Base-by-base conservation (phyloP, 2,888 invertebrate species). In the Lomographa bimaculata region DNA sequence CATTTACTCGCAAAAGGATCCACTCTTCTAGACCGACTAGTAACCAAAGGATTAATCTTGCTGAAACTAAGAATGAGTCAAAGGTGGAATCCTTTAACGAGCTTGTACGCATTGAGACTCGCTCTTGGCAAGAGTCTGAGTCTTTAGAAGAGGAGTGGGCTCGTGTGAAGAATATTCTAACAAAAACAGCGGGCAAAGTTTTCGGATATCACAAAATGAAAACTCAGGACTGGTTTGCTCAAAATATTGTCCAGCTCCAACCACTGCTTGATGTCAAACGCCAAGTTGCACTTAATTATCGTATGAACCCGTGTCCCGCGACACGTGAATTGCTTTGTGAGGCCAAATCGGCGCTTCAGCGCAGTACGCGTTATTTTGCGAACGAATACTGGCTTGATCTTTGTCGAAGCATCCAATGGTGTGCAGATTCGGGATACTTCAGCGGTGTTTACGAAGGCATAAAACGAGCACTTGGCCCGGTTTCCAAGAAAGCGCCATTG, bases 391-490 rank as follows among this genome's bases (percentile, higher is more conserved):
- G 24, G 17, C 2, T 17, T 8, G 6, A 37, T 1, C 29, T 37
- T 11, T 29, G 37, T 6, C 10, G 7, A 2, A 21, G 11, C 10
- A 36, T 36, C 4, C 35, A 35, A 17, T n/a, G 4, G 1, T 25
- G 26, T 14, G 20, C 26, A 7, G 10, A 9, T 12, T 5, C 14
- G 1, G 35, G 35, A 7, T 19, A 20, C 8, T 26, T 26, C 5
- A 7, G 24, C n/a, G 39, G 25, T 11, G 26, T 35, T 5, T 42
- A 47, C 5, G 7, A 5, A 7, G 43, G 47, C 1, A 47, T 43
- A 3, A 47, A 48, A 37, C 9, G 10, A 11, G 38, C 37, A 3
- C 12, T 40, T 5, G 48, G 48, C 3, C 37, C 48, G 7, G 7
- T 23, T 10, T 19, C 28, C 0, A 40, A 34, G 24, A 44, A 49